Percentiles rank a stretch among this genome's conserved stretches.
Conservation (phyloP, 2,888 invertebrate genomes). For the Agrypnus murinus region DNA sequence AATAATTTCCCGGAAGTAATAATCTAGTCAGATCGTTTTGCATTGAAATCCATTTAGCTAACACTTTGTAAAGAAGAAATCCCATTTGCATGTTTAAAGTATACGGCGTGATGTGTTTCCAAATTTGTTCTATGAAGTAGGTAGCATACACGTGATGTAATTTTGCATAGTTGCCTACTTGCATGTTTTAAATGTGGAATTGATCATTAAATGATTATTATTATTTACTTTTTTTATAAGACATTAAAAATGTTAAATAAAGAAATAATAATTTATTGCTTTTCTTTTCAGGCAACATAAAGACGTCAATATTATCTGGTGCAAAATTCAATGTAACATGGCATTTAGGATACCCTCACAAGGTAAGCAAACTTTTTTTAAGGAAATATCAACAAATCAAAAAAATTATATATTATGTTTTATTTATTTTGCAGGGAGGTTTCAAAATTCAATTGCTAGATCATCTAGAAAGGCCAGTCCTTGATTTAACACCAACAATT, state of each 20-base stretch:
- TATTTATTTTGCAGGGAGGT: constrained; percentile 82
- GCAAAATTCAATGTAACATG: constrained; percentile 92
- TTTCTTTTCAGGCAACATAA: constrained; percentile 80
- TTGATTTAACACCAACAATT: constrained; percentile 89
- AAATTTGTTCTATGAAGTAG: constrained; percentile 18
- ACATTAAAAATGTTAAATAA: constrained; percentile 40
- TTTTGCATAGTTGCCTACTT: constrained; percentile 2
- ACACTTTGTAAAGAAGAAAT: not conserved
- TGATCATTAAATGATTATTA: not conserved
- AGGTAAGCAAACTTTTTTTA: constrained; percentile 79
- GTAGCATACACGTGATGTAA: constrained; percentile 10
- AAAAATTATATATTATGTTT: not conserved
- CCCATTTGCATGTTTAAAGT: constrained; percentile 5
- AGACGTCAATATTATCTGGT: constrained; percentile 87
- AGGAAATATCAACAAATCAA: too few relatives aligned
- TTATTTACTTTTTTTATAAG: not conserved
- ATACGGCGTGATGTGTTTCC: constrained; percentile 5
- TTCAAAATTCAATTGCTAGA: constrained; percentile 92
- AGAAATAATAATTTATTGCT: too few relatives aligned
- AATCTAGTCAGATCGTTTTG: too few relatives aligned
- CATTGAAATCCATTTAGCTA: too few relatives aligned
- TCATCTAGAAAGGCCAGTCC: constrained; percentile 85
- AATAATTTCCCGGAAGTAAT: too few relatives aligned
- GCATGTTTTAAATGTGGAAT: not conserved
- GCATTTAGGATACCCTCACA: constrained; percentile 95